Base-by-base conservation (phyloP, 2,797 vertebrate species). In the Amniataba percoides region DNA sequence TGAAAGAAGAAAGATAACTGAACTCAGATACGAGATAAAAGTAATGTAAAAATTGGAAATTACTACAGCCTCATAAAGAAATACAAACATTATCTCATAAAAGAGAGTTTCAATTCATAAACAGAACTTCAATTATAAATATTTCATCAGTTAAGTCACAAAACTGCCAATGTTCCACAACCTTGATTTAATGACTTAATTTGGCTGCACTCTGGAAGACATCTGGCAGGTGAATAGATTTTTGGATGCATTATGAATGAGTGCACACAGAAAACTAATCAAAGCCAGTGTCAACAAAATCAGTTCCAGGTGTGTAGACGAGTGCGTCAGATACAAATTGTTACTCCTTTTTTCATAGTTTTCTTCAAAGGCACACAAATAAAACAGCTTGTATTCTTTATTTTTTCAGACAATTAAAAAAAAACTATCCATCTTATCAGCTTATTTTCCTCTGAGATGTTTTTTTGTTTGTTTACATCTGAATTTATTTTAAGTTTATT, bases 201-300 rank as follows among this genome's bases (percentile, higher is more conserved):
- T 59, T 69, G 78, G 74, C 45, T 15, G 6, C 4, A 49, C 36
- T 34, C 7, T 5, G 15, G 21, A 0, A 40, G 63, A 86, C 80
- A 82, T 85, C 78, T 87, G 81, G 77, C 43, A 74, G 63, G 56
- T 59, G 48, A 70, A 63, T 5, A 3, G 25, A n/a, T 68, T 71
- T 80, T 31, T 68, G 71, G 40, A 74, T 49, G 27, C 39, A 64
- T 19, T 45, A 18, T 63, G 45, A 48, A 64, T 23, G 27, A 77
- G 73, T 53, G 34, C 39, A 69, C 7, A 42, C 65, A 27, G 56
- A 65, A 34, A 59, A 57, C 45, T 13, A 66, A 75, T 81, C 34
- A 49, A 53, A 61, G 5, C 52, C 61, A 73, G 36, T 10, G 7
- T 69, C 40, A 23, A 11, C 14, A 27, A 51, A 58, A 88, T 39